Base-by-base conservation (phyloP, 2,797 vertebrate species). In the Pantherophis vulpinus region DNA sequence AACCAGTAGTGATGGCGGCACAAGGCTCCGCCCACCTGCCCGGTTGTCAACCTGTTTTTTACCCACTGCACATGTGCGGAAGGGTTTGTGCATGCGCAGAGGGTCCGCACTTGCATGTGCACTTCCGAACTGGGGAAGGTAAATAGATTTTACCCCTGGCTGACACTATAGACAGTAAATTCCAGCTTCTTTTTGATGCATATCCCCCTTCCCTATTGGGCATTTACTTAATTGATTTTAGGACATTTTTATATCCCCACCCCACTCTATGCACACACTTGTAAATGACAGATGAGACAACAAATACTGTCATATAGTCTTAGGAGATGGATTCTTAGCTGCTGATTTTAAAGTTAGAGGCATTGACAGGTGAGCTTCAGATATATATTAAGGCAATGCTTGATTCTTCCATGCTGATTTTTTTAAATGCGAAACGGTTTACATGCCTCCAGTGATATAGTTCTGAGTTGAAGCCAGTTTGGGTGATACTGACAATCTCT, bases 231-330 rank as follows among this genome's bases (percentile, higher is more conserved):
- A 55, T 91, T 58, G 87, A 86, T 88, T 88, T 74, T 47, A 74
- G 86, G 86, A 60, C 90, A 89, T 87, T 63, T 56, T 55, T 54
- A 29, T 8, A 3, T 59, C 25, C 42, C n/a, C 32, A 47, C 58
- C 86, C 42, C 79, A 61, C 23, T 61, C 86, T 60, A 47, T 47
- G 1, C 1, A 83, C 18, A 12, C 74, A 47, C 63, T 89, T 86
- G 32, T 86, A 91, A 89, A 88, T 92, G 91, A 92, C 91, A 92
- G 74, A 87, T 70, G 90, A 94, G 90, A 93, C 86, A 93, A 92
- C 86, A 58, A 91, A 63, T 91, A 88, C 0, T 25, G 87, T 91
- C 90, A 91, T 87, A 66, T 63, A 29, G 70, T 58, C 70, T 54
- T 3, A 86, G 70, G 58, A 91, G 91, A 93, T 86, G 59, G 89